phyloP scores from a whole-genome alignment of 2,888 invertebrate species.

The Thumatha senex region DNA sequence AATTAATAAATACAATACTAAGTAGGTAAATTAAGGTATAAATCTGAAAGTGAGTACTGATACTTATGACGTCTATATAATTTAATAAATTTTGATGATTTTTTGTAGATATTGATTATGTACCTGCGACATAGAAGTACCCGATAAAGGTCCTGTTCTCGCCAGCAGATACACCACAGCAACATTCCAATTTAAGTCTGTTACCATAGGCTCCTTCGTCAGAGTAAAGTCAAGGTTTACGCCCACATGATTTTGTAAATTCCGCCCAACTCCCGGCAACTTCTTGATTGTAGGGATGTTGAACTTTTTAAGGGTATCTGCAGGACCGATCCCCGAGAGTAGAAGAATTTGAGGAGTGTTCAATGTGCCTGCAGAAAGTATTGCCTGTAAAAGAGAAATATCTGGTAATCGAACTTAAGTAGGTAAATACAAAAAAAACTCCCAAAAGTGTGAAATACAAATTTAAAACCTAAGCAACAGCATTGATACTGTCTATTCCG shows the following conservation, averaged over 20 bases:
- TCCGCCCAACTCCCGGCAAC: constrained; percentile 87
- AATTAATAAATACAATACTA: too few relatives aligned
- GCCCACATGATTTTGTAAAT: constrained; percentile 87
- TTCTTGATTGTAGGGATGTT: constrained; percentile 84
- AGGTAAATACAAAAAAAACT: too few relatives aligned
- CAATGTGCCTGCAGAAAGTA: constrained; percentile 85
- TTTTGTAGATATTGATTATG: not conserved
- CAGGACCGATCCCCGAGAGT: constrained; percentile 87
- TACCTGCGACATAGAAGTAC: constrained; percentile 87
- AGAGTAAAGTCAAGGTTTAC: constrained; percentile 83
- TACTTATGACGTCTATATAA: too few relatives aligned
- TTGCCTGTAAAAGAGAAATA: constrained; percentile 48
- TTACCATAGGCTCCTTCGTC: constrained; percentile 73
- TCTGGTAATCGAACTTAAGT: not conserved
- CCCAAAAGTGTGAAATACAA: too few relatives aligned
- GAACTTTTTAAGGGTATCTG: constrained; percentile 81
- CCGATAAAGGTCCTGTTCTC: constrained; percentile 84
- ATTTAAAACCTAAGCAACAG: too few relatives aligned
- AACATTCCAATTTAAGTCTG: constrained; percentile 84
- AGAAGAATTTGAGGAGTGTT: constrained; percentile 87
- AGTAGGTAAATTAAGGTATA: too few relatives aligned
- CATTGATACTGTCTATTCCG: too few relatives aligned
- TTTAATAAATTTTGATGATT: too few relatives aligned
- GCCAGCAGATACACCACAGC: constrained; percentile 85
- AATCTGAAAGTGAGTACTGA: too few relatives aligned